Evolutionary conservation across 2,113 vertebrate genomes (phyloP).

Genomic region (Pygoscelis antarcticus): DNA sequence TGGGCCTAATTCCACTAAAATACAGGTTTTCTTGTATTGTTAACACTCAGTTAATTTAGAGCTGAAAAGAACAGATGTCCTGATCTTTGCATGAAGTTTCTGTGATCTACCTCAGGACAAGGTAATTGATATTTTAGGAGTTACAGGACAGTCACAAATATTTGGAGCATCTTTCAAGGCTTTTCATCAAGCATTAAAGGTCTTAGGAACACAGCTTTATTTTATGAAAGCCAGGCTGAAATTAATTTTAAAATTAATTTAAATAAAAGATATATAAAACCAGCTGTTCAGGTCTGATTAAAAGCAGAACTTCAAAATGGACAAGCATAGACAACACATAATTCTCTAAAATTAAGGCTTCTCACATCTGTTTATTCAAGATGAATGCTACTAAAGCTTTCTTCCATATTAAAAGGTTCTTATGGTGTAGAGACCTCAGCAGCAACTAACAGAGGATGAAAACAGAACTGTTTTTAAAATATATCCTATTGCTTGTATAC

Average conservation of each 20-base stretch:
- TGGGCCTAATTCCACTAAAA: not conserved
- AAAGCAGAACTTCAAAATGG: not conserved
- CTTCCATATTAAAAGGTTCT: not conserved
- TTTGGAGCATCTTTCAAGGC: not conserved
- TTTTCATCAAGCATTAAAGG: not conserved
- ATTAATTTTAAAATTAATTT: not conserved
- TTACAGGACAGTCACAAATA: not conserved
- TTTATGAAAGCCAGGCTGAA: not conserved
- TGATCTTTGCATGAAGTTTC: not conserved
- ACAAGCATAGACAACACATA: not conserved
- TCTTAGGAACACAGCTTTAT: not conserved
- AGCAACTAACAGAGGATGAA: not conserved
- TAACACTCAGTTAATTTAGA: not conserved
- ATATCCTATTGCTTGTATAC: not conserved
- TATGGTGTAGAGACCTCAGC: not conserved
- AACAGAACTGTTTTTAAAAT: not conserved
- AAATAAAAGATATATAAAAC: not conserved
- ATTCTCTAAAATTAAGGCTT: not conserved
- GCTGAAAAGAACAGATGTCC: not conserved
- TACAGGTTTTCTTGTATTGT: not conserved
- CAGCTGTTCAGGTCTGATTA: not conserved
- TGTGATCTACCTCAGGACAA: not conserved
- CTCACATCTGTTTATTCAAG: not conserved
- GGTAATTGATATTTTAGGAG: not conserved
- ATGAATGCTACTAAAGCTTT: not conserved